These are phyloP conservation scores for Strix aluco DNA, from an alignment of 2,113 vertebrate species.

Conservation along the genomic window DNA sequence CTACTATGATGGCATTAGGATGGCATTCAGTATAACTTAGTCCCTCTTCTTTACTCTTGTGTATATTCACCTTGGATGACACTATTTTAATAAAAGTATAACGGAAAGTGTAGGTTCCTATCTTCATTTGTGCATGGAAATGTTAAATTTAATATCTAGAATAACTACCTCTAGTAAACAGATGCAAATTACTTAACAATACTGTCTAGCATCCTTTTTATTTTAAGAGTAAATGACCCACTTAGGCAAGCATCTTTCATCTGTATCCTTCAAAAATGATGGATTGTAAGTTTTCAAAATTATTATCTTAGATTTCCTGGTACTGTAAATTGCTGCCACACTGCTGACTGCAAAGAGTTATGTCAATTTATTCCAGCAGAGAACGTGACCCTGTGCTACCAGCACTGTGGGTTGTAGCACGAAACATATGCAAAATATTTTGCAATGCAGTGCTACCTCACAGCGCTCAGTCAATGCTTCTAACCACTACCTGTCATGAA, in stretches of 20 bases:
- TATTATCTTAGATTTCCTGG: neutral
- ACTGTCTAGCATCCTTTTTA: neutral
- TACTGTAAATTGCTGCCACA: neutral
- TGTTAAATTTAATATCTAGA: neutral
- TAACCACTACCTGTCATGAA: neutral
- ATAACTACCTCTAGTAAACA: neutral
- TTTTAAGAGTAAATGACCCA: neutral
- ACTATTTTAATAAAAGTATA: neutral
- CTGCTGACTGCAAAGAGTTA: neutral
- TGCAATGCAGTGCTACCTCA: neutral
- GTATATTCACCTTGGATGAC: neutral
- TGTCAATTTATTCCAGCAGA: neutral
- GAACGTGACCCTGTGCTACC: fast-evolving
- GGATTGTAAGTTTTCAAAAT: neutral
- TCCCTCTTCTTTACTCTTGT: neutral
- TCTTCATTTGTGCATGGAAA: neutral
- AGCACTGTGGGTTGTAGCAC: neutral
- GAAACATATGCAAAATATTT: neutral
- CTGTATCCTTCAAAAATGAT: neutral
- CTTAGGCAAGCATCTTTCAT: neutral
- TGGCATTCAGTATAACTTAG: neutral
- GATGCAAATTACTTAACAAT: neutral
- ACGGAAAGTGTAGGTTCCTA: neutral
- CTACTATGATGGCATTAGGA: neutral
- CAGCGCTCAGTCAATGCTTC: neutral